Conservation (phyloP, 2,113 vertebrate species). For the Dascyllus trimaculatus region DNA sequence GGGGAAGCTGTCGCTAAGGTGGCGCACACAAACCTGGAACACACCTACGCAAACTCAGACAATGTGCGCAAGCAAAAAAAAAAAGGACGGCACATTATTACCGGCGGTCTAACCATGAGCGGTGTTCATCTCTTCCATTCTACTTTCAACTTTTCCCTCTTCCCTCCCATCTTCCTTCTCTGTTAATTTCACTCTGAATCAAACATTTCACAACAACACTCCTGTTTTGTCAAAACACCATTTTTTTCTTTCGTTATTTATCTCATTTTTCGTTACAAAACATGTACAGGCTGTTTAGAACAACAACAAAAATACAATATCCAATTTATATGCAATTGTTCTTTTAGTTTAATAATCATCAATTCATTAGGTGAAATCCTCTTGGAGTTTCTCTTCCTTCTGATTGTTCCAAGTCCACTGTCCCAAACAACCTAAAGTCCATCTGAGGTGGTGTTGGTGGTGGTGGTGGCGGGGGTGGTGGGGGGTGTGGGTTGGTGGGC, state of each 20-base stretch:
- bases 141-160: constrained; percentile 3
- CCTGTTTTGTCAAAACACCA: constrained; percentile 74
- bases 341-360: constrained; percentile 74
- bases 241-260: constrained; percentile 76
- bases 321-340: constrained; percentile 80
- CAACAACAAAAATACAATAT: constrained; percentile 86
- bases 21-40: constrained; percentile 37
- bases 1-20: constrained; percentile 37
- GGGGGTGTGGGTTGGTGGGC: constrained; percentile 35
- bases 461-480: not conserved
- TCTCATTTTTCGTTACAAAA: constrained; percentile 83
- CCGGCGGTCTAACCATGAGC: not conserved
- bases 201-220: constrained; percentile 73
- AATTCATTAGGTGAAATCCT: constrained; percentile 69
- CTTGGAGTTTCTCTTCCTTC: constrained; percentile 73
- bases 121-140: constrained; percentile 18
- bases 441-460: constrained; percentile 46
- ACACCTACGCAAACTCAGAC: constrained; percentile 49
- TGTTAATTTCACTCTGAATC: constrained; percentile 53
- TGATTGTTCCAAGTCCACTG: constrained; percentile 77
- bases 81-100: not conserved
- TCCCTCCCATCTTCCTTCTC: constrained; percentile 1
- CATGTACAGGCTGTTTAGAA: constrained; percentile 86
- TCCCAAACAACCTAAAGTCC: constrained; percentile 66
- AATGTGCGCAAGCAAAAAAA: constrained; percentile 18